Conservation (phyloP, 2,113 vertebrate species). For the Beaufortia kweichowensis region DNA sequence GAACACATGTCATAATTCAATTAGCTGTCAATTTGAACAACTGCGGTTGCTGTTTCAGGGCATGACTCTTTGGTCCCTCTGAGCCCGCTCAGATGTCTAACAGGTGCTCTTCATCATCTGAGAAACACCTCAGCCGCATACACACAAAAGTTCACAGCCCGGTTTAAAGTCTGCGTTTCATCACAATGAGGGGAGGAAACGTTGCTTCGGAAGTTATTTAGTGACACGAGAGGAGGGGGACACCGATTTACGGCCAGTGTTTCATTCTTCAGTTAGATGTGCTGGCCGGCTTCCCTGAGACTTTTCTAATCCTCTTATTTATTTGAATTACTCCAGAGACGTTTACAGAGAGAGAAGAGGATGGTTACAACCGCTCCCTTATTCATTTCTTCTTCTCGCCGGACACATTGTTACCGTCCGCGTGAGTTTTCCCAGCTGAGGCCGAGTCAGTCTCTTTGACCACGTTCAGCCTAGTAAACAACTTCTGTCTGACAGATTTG, state of each 20-base stretch:
- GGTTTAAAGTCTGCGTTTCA: not conserved
- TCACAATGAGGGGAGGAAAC: constrained; percentile 4
- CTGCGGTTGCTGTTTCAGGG: not conserved
- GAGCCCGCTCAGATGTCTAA: not conserved
- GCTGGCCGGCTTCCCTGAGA: constrained; percentile 6
- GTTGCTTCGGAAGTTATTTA: constrained; percentile 3
- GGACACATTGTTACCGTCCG: not conserved
- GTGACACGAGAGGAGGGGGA: constrained; percentile 1
- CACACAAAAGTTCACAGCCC: not conserved
- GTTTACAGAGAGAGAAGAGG: constrained; percentile 17
- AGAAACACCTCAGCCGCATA: not conserved
- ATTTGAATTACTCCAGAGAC: constrained; percentile 18
- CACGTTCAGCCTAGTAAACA: constrained; percentile 4
- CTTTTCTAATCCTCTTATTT: constrained; percentile 26
- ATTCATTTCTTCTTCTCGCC: not conserved
- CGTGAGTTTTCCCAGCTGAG: not conserved
- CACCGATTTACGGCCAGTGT: constrained; percentile 5
- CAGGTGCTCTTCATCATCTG: constrained; percentile 27
- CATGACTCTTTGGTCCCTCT: not conserved
- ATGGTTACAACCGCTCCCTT: constrained; percentile 10
- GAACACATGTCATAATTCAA: constrained; percentile 26
- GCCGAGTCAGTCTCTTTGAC: not conserved
- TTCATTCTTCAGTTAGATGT: constrained; percentile 8
- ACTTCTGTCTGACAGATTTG: not conserved
- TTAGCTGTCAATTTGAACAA: constrained; percentile 10